These are phyloP conservation scores for Lontra canadensis DNA, from an alignment of 2,113 vertebrate species.

Conservation along the genomic window DNA sequence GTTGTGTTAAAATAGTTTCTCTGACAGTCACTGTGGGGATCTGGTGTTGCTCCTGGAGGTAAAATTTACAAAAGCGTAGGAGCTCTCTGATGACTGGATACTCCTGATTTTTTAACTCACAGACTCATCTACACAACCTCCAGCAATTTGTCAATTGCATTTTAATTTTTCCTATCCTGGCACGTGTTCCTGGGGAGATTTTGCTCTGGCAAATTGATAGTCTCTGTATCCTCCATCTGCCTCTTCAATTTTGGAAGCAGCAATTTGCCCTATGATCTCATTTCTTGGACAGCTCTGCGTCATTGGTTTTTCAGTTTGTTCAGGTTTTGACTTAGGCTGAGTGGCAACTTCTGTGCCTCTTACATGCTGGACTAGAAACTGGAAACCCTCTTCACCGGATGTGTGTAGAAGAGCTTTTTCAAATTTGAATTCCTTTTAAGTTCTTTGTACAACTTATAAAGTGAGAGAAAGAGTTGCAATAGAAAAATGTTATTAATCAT, in stretches of 20 bases:
- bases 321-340: neutral
- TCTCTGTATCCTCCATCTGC: neutral
- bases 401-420: neutral
- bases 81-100: neutral
- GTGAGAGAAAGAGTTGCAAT: neutral
- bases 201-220: neutral
- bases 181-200: neutral
- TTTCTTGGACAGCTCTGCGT: neutral
- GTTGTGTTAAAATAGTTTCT: neutral
- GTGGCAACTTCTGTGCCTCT: neutral
- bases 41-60: neutral
- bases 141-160: neutral
- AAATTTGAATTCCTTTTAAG: constrained; percentile 10
- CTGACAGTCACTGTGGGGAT: neutral
- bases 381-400: neutral
- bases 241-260: neutral
- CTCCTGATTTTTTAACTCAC: neutral
- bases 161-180: neutral
- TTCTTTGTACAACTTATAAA: neutral
- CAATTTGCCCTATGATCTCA: neutral
- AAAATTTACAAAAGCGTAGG: neutral
- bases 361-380: neutral
- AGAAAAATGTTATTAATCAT: constrained; percentile 40
- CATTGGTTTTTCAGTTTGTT: neutral
- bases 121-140: neutral